Base-by-base conservation (phyloP, 2,797 vertebrate species). In the Epinephelus coioides region DNA sequence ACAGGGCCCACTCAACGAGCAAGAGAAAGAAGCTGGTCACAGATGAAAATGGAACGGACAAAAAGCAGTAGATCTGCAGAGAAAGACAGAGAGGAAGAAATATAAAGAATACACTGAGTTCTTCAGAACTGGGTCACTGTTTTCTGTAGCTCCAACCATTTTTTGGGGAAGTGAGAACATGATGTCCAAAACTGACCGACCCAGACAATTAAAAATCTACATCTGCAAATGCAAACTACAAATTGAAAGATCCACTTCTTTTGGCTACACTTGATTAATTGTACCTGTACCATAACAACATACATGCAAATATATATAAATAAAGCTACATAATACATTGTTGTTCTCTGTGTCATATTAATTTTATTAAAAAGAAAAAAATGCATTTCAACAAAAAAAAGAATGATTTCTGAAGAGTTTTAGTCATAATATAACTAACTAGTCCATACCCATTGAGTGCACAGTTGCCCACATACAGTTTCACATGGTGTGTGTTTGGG, bases 91-190 rank as follows among this genome's bases (percentile, higher is more conserved):
- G 54, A 69, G 55, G 51, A 63, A 54, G 46, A 62, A 80, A 78
- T 57, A 81, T 77, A 81, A 79, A 83, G 78, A 84, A 89, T 43
- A 71, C 61, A 73, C 67, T 11, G 56, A 80, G 62, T 82, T 83
- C 63, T 82, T 73, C 43, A 65, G 72, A 93, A 91, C n/a, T 91
- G 84, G 91, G 91, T 88, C 89, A 89, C 19, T 76, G 75, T 82
- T 88, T 90, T 89, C 74, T 81, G 59, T 63, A 70, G 81, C 71
- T 76, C 34, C 14, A 61, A 64, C 59, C 51, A 17, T 70, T 82
- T 87, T 85, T 55, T 34, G 34, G 21, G 30, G 70, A 38, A 57
- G 25, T 75, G 76, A 81, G 63, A 82, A 76, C 67, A 78, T 78
- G 14, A 40, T 61, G 46, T 69, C 62, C 10, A 65, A 76, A 80